These are phyloP conservation scores for Megathymus violae DNA, from an alignment of 1,140 invertebrate genomes.

Conservation along the genomic window DNA sequence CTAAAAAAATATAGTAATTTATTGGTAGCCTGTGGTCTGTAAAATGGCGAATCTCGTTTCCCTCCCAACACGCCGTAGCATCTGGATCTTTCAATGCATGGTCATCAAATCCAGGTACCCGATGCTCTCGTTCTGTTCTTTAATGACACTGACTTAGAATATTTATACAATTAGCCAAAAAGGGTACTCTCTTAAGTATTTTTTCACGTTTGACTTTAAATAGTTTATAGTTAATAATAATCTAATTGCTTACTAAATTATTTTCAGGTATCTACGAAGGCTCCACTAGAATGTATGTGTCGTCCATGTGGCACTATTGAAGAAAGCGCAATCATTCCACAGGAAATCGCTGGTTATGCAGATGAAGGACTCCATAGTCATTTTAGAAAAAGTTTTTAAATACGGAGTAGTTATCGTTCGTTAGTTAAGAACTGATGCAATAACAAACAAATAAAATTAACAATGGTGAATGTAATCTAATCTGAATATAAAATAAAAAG, in stretches of 20 bases:
- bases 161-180: background rate
- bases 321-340: conserved; percentile 93
- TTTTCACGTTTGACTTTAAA: too few species aligned
- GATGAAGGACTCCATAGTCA: conserved; percentile 91
- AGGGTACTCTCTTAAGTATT: background rate
- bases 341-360: conserved; percentile 94
- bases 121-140: too few species aligned
- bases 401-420: background rate
- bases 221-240: conserved; percentile 3
- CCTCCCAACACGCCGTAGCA: too few species aligned
- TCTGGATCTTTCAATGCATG: too few species aligned
- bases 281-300: conserved; percentile 96
- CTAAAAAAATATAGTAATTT: too few species aligned
- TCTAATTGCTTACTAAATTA: conserved; percentile 4
- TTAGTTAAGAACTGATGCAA: background rate
- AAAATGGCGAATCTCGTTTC: too few species aligned
- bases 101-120: too few species aligned
- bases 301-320: conserved; percentile 95
- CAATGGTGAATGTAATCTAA: background rate
- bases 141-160: too few species aligned
- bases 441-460: conserved; percentile 1
- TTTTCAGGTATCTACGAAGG: conserved; percentile 92
- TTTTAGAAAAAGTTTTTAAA: conserved; percentile 79
- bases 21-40: too few species aligned
- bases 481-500: background rate